Percentiles rank a stretch among this genome's conserved stretches.
phyloP scores from a whole-genome alignment of 2,113 vertebrate species.

The Tenrec ecaudatus region DNA sequence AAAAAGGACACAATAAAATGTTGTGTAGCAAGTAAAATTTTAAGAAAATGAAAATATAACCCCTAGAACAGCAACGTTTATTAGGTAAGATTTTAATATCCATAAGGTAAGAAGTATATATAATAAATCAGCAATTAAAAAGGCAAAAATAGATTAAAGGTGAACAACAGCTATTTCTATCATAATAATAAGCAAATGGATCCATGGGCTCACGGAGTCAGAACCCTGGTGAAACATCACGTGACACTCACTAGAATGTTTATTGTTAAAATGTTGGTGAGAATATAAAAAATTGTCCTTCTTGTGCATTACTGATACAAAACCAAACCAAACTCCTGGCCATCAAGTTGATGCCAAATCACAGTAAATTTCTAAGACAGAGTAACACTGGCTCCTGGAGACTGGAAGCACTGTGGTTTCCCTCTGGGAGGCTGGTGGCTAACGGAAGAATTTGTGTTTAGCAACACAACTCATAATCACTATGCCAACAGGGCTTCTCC shows the following conservation, averaged over 20 bases:
- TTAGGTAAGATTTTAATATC: background rate
- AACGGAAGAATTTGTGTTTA: too few species aligned
- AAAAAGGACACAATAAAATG: too few species aligned
- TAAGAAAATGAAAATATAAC: too few species aligned
- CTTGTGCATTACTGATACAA: background rate
- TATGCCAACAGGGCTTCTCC: too few species aligned
- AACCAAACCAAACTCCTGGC: background rate
- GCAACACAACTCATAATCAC: too few species aligned
- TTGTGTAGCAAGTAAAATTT: too few species aligned
- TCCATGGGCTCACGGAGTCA: background rate
- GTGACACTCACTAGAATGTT: background rate
- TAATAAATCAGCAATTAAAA: background rate
- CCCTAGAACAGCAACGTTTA: too few species aligned
- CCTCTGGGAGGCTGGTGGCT: too few species aligned
- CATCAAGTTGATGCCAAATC: too few species aligned
- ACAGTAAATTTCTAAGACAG: too few species aligned
- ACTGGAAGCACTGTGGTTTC: too few species aligned
- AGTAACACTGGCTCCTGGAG: too few species aligned
- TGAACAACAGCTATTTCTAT: background rate
- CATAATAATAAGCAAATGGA: background rate
- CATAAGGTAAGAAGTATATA: background rate
- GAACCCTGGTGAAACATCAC: background rate
- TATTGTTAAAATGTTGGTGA: background rate
- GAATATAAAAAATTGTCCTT: background rate
- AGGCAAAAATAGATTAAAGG: background rate